phyloP scores from a whole-genome alignment of 2,113 vertebrate genomes.

The Microtus ochrogaster region DNA sequence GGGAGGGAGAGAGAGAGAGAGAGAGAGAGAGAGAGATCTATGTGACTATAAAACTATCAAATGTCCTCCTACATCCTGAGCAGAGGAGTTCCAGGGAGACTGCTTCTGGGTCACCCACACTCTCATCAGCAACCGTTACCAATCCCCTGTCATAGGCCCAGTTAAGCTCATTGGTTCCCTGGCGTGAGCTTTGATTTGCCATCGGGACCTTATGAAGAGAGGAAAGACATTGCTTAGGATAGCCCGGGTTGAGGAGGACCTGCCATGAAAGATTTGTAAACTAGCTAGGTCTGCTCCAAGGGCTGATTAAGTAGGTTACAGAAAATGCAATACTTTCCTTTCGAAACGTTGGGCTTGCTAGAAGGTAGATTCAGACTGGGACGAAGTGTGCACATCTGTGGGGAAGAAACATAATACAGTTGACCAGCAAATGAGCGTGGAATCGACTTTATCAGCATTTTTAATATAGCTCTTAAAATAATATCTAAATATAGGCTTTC shows the following conservation, averaged over 20 bases:
- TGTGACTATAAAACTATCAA: background rate
- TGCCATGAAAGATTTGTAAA: background rate
- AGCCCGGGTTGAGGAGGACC: background rate
- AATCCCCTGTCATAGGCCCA: background rate
- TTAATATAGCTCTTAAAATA: slow-evolving; percentile 85
- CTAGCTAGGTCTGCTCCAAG: background rate
- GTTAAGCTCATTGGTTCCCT: background rate
- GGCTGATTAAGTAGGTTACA: slow-evolving; percentile 19
- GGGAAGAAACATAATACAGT: slow-evolving; percentile 71
- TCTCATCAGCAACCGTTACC: background rate
- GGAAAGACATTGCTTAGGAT: background rate
- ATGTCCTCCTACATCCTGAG: background rate
- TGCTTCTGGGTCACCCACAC: background rate
- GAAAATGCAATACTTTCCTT: slow-evolving; percentile 25
- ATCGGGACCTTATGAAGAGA: background rate
- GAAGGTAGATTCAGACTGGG: slow-evolving; percentile 37
- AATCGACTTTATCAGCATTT: slow-evolving; percentile 88
- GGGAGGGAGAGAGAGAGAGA: background rate
- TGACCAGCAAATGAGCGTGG: slow-evolving; percentile 70
- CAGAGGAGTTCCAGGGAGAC: background rate
- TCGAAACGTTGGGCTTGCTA: slow-evolving; percentile 34
- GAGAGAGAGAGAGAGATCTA: background rate
- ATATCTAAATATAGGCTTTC: slow-evolving; percentile 86
- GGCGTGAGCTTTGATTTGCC: background rate
- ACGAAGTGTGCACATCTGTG: slow-evolving; percentile 66